phyloP scores from a whole-genome alignment of 2,113 vertebrate genomes.

The Myocastor coypus region DNA sequence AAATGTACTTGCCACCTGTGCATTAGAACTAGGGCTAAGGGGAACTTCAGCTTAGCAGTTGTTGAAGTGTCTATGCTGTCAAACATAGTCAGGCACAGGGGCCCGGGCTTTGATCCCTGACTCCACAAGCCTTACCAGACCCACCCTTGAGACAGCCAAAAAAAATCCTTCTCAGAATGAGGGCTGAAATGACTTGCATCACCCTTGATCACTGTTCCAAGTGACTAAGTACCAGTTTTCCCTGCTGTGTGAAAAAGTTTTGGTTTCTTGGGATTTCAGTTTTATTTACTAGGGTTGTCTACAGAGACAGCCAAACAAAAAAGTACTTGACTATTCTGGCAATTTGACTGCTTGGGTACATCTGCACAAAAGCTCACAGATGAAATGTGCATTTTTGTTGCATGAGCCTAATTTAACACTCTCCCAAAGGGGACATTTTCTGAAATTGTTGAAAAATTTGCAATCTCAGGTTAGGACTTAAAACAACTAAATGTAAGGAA shows the following conservation, averaged over 20 bases:
- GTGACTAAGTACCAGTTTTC: background rate
- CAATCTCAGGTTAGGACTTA: slow-evolving; percentile 39
- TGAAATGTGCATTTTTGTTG: slow-evolving; percentile 55
- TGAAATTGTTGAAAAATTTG: fast-evolving
- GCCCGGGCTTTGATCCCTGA: too few relatives aligned
- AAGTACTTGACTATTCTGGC: background rate
- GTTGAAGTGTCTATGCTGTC: too few relatives aligned
- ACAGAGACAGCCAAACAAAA: slow-evolving; percentile 35
- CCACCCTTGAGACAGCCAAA: too few relatives aligned
- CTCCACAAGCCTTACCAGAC: too few relatives aligned
- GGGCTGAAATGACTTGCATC: background rate
- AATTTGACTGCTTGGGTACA: slow-evolving; percentile 41
- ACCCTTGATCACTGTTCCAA: background rate
- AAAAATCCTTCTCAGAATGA: too few relatives aligned
- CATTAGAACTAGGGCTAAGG: background rate
- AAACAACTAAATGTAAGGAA: slow-evolving; percentile 15
- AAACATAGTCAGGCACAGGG: too few relatives aligned
- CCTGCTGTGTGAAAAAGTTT: background rate
- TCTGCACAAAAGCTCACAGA: slow-evolving; percentile 31
- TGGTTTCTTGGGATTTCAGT: slow-evolving; percentile 13
- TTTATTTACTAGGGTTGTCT: slow-evolving; percentile 31
- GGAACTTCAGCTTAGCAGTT: too few relatives aligned
- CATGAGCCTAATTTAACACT: slow-evolving; percentile 51
- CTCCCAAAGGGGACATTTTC: background rate
- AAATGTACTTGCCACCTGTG: background rate